Conservation (phyloP, 2,888 invertebrate species). For the Netelia inedita region DNA sequence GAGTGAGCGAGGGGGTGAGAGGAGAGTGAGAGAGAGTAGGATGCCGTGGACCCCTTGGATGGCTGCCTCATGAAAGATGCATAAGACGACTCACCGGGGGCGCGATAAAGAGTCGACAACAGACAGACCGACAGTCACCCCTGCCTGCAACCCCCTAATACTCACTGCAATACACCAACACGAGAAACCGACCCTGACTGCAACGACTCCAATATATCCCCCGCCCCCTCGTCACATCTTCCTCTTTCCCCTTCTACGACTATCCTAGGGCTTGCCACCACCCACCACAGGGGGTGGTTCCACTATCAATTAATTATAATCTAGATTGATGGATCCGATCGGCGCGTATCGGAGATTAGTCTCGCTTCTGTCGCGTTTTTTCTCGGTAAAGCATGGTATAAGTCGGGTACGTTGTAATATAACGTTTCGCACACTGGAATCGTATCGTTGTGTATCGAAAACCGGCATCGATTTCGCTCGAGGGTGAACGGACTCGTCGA, state of each 20-base stretch:
- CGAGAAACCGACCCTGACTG: constrained; percentile 60
- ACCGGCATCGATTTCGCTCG: background rate
- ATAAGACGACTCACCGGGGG: constrained; percentile 85
- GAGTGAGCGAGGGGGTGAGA: constrained; percentile 50
- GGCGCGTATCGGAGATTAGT: constrained; percentile 83
- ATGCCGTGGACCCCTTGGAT: constrained; percentile 84
- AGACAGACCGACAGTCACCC: constrained; percentile 85
- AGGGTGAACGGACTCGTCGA: background rate
- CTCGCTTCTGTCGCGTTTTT: constrained; percentile 82
- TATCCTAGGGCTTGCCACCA: constrained; percentile 74
- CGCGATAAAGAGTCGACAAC: constrained; percentile 86
- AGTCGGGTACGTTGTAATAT: constrained; percentile 41
- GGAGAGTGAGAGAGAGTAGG: constrained; percentile 71
- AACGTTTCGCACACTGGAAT: background rate
- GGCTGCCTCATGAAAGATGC: constrained; percentile 85
- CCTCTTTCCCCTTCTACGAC: constrained; percentile 67
- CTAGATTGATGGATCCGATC: constrained; percentile 85
- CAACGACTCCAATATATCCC: constrained; percentile 61
- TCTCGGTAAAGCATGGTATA: constrained; percentile 73
- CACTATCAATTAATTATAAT: constrained; percentile 85
- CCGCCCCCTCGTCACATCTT: constrained; percentile 59
- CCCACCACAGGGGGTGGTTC: constrained; percentile 80
- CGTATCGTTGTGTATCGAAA: background rate
- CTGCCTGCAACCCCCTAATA: constrained; percentile 81
- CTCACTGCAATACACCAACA: constrained; percentile 83